A percentile compares a stretch with the other conserved stretches of the same genome.
phyloP scores from a whole-genome alignment of 1,140 invertebrate genomes.

The Bicyclus anynana region DNA sequence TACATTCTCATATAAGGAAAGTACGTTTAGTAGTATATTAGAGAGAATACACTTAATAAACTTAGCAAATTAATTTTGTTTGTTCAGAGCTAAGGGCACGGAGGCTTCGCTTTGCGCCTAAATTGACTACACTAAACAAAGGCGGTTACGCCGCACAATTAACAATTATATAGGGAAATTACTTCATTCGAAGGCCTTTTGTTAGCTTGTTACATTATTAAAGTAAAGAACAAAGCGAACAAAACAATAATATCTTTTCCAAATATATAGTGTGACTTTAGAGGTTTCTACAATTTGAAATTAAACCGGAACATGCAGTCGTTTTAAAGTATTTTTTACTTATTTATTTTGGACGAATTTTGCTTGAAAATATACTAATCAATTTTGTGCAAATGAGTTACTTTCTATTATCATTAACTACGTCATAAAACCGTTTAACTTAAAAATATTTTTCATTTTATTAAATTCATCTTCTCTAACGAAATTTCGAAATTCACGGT shows the following conservation, averaged over 20 bases:
- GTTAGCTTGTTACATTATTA: background rate
- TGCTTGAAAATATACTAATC: no score
- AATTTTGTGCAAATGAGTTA: no score
- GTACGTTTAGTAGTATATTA: background rate
- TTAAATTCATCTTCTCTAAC: no score
- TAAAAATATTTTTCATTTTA: no score
- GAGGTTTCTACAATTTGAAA: no score
- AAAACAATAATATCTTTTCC: background rate
- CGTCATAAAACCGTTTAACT: no score
- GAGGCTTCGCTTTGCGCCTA: slow-evolving; percentile 6
- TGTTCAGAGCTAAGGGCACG: slow-evolving; percentile 8
- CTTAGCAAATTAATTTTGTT: slow-evolving; percentile 5
- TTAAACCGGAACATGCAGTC: no score
- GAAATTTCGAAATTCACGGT: no score
- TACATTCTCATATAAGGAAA: background rate
- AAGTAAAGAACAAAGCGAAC: background rate
- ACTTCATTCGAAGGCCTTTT: background rate
- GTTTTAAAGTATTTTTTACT: no score
- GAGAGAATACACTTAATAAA: slow-evolving; percentile 4
- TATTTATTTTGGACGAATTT: no score
- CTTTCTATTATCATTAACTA: no score
- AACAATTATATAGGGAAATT: slow-evolving; percentile 38
- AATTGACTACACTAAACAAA: slow-evolving; percentile 45
- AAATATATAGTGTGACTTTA: no score
- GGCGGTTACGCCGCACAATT: slow-evolving; percentile 41